These are phyloP conservation scores for Achlya flavicornis DNA, from an alignment of 2,888 invertebrate species.

Conservation along the genomic window DNA sequence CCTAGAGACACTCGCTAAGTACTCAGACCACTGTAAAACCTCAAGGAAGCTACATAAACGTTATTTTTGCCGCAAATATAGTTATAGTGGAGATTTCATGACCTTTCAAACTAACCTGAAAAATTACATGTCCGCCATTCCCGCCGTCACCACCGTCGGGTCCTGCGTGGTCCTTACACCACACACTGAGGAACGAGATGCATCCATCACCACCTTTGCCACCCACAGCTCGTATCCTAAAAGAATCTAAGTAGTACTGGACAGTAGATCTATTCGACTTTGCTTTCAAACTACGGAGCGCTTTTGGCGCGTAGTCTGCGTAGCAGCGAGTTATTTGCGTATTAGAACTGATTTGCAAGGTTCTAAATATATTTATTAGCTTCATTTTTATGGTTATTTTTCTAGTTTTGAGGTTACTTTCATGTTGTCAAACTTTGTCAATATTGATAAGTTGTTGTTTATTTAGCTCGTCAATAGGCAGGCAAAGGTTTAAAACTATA, in stretches of 20 bases:
- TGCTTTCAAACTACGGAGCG: slow-evolving; percentile 69
- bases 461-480: too few relatives aligned
- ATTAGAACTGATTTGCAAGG: slow-evolving; percentile 29
- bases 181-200: slow-evolving; percentile 92
- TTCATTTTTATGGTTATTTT: slow-evolving; percentile 34
- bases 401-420: slow-evolving; percentile 21
- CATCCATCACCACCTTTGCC: slow-evolving; percentile 98
- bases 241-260: slow-evolving; percentile 89
- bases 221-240: slow-evolving; percentile 86
- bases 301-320: slow-evolving; percentile 60
- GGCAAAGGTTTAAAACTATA: too few relatives aligned
- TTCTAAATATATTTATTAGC: slow-evolving; percentile 39
- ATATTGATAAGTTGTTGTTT: not conserved
- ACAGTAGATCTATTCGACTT: slow-evolving; percentile 68
- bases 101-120: slow-evolving; percentile 67
- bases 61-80: not conserved
- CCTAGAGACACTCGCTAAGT: not conserved
- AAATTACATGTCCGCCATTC: slow-evolving; percentile 96
- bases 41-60: not conserved
- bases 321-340: slow-evolving; percentile 36
- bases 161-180: slow-evolving; percentile 94
- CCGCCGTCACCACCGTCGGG: slow-evolving; percentile 99
- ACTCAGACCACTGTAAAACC: not conserved
- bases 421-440: slow-evolving; percentile 13
- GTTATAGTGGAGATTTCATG: too few relatives aligned